phyloP scores from a whole-genome alignment of 1,140 invertebrate species.

The Formica selysi region DNA sequence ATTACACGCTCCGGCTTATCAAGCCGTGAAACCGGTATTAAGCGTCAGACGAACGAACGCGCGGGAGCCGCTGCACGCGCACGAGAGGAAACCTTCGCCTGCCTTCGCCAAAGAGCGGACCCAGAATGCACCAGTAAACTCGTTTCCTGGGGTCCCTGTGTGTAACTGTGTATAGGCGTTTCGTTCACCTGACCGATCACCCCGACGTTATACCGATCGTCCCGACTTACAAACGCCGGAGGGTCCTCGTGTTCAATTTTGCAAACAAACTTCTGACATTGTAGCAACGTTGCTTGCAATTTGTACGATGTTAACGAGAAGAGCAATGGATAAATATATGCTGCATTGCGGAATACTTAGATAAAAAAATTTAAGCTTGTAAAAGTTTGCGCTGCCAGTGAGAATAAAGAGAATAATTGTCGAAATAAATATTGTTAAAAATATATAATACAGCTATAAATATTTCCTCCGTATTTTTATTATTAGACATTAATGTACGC shows the following conservation, averaged over 20 bases:
- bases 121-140: conserved; percentile 74
- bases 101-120: conserved; percentile 70
- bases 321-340: background rate
- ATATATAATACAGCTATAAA: background rate
- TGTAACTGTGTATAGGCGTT: conserved; percentile 73
- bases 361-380: conserved; percentile 15
- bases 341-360: background rate
- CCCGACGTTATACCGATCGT: conserved; percentile 71
- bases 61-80: conserved; percentile 75
- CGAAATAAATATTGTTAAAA: background rate
- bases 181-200: conserved; percentile 75
- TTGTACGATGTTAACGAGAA: background rate
- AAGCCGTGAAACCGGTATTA: conserved; percentile 83
- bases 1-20: conserved; percentile 84
- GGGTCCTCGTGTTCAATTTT: conserved; percentile 27
- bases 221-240: conserved; percentile 26
- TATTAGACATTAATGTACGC: background rate
- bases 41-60: conserved; percentile 79
- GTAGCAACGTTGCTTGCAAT: background rate
- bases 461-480: conserved; percentile 8
- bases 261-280: conserved; percentile 30
- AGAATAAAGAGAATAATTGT: background rate
- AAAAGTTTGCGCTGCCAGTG: background rate
- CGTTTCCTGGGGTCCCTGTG: conserved; percentile 72
- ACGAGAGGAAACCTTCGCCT: conserved; percentile 71